Evolutionary conservation across 2,113 vertebrate species (phyloP).

Genomic region (Triplophysa siluroides): DNA sequence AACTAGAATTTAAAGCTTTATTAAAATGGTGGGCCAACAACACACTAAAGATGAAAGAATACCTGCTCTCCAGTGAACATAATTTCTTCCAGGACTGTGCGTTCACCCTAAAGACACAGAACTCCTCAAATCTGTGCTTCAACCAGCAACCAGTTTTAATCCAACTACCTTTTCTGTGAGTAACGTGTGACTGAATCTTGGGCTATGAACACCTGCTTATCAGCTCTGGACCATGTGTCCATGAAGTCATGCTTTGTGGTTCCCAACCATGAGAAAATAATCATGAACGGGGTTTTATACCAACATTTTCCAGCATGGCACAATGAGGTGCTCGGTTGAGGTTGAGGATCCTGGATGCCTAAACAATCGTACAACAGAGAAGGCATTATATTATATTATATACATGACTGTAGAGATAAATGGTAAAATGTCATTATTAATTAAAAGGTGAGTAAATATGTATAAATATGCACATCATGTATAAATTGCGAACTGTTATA

Average conservation of each 20-base stretch:
- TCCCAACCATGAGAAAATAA: slow-evolving; percentile 31
- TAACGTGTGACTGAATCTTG: slow-evolving; percentile 10
- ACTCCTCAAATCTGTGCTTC: not conserved
- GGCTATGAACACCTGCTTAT: slow-evolving; percentile 27
- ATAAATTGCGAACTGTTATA: too few relatives aligned
- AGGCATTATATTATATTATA: not conserved
- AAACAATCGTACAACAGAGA: not conserved
- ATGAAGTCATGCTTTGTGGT: slow-evolving; percentile 11
- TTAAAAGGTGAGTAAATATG: too few relatives aligned
- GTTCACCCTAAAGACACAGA: slow-evolving; percentile 3
- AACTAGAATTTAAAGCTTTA: too few relatives aligned
- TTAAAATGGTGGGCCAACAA: too few relatives aligned
- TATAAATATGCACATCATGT: too few relatives aligned
- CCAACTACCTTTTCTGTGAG: slow-evolving; percentile 7
- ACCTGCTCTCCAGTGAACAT: not conserved
- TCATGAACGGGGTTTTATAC: not conserved
- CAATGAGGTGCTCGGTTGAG: not conserved
- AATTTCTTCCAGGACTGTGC: not conserved
- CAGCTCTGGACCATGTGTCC: slow-evolving; percentile 24
- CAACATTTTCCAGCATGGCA: not conserved
- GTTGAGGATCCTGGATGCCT: not conserved
- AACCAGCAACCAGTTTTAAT: slow-evolving; percentile 38
- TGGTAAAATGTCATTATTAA: too few relatives aligned
- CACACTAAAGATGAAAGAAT: slow-evolving; percentile 33
- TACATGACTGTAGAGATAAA: not conserved